Evolutionary conservation across 2,113 vertebrate species (phyloP), one percentile per base, ranked within the genome.

Genomic region (Procavia capensis): DNA sequence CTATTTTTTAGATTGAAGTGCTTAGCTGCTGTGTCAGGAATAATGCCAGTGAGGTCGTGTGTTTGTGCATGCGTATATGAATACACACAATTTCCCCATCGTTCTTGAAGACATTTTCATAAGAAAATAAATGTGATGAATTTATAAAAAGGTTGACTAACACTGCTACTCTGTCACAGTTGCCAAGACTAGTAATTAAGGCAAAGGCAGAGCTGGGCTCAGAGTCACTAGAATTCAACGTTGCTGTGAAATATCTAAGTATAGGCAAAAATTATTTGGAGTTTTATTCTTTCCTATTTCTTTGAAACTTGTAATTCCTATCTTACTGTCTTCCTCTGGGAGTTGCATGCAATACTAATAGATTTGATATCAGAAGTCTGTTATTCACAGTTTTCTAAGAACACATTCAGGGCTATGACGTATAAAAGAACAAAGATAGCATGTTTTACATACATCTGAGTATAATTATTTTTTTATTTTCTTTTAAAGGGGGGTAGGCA

Each of bases 301-400:
- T 87, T n/a, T 90, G 79, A 94, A 93, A 57, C 36, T 92, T 72
- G 57, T 31, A 50, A 81, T 76, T 66, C 41, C 27, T 88, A 19
- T 89, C 54, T 88, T 88, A 85, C 74, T 41, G 29, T 83, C 57
- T 75, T 89, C 74, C 45, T 95, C 70, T 86, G 36, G 85, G 74
- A 94, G 88, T 88, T 92, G 1, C 36, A n/a, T 64, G 61, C 39
- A 74, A 50, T 91, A 80, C 85, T 76, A 50, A 85, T 43, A 79
- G 68, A 82, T 88, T 68, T 92, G 72, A 61, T 90, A 36, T 82
- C 11, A 83, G 59, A 84, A 90, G 85, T 95, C 63, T 27, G 59
- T 95, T 92, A 75, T 63, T 84, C 50, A 75, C 88, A 85, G 0
- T 90, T 93, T 97, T 89, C 63, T 72, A 72, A 93, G 45, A 75